Evolutionary conservation across 2,888 invertebrate species (phyloP).

Genomic region (Allolobophora icterica): DNA sequence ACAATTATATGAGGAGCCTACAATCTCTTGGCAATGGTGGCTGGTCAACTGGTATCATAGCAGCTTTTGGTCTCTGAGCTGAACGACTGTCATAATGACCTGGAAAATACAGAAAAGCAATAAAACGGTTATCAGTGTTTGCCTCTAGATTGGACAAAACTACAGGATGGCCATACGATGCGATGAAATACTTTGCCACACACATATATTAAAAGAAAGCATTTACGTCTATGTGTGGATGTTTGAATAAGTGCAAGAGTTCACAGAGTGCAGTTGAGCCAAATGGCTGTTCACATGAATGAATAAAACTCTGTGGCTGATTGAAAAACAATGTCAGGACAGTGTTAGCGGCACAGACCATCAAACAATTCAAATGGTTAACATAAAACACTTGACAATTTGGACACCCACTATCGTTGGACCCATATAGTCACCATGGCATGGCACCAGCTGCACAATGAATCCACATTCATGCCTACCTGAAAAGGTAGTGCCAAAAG

Average conservation of each 20-base stretch:
- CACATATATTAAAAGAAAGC: background rate
- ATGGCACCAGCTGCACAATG: no score
- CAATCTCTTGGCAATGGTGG: conserved; percentile 69
- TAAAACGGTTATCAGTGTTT: background rate
- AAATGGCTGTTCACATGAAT: background rate
- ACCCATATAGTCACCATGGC: no score
- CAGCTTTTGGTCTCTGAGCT: conserved; percentile 64
- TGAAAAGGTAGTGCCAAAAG: background rate
- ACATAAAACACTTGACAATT: no score
- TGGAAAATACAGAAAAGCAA: background rate
- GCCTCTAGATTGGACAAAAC: no score
- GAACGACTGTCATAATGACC: conserved; percentile 7
- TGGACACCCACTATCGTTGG: no score
- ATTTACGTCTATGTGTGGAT: background rate
- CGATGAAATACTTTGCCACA: no score
- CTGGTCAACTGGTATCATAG: conserved; percentile 74
- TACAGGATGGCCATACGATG: no score
- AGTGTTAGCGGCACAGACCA: background rate
- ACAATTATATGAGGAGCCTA: background rate
- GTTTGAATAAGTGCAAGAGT: background rate
- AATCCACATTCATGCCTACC: no score
- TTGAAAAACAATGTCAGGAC: background rate
- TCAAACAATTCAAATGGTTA: no score
- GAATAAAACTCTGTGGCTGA: background rate
- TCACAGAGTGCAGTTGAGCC: background rate